Evolutionary conservation across 1,140 invertebrate genomes (phyloP).

Genomic region (Zaprionus ornatus): DNA sequence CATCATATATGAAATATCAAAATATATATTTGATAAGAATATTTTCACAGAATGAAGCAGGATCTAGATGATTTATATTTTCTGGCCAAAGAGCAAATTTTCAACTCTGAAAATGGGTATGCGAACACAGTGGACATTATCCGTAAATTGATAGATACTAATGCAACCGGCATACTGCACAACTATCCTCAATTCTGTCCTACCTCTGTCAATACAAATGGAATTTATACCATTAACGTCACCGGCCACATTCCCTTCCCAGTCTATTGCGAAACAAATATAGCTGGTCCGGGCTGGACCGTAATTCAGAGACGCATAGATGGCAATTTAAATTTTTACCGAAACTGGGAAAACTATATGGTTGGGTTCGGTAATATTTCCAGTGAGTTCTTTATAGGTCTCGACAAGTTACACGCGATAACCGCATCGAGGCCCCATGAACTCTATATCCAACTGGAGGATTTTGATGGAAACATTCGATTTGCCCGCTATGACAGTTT

Average conservation of each 20-base stretch:
- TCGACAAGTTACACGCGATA: conserved; percentile 20
- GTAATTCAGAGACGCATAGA: background rate
- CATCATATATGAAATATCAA: background rate
- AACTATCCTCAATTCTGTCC: background rate
- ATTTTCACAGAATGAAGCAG: background rate
- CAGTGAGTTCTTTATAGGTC: conserved; percentile 22
- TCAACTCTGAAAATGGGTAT: background rate
- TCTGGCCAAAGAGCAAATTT: background rate
- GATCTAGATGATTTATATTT: background rate
- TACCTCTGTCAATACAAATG: background rate
- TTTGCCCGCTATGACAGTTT: conserved; percentile 10
- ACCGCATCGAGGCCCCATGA: conserved; percentile 4
- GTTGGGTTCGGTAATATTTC: conserved; percentile 16
- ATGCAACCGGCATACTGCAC: conserved; percentile 1
- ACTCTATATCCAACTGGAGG: conserved; percentile 8
- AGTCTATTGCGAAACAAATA: background rate
- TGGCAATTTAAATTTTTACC: conserved; percentile 9
- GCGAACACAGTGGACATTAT: background rate
- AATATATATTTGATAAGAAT: background rate
- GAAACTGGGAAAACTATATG: conserved; percentile 22
- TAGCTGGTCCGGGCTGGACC: conserved; percentile 14
- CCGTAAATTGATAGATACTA: background rate
- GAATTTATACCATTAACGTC: conserved; percentile 8
- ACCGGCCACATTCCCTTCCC: background rate
- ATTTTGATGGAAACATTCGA: conserved; percentile 5